These are phyloP conservation scores for Bombus superbus DNA, from an alignment of 1,140 invertebrate species.

Conservation along the genomic window DNA sequence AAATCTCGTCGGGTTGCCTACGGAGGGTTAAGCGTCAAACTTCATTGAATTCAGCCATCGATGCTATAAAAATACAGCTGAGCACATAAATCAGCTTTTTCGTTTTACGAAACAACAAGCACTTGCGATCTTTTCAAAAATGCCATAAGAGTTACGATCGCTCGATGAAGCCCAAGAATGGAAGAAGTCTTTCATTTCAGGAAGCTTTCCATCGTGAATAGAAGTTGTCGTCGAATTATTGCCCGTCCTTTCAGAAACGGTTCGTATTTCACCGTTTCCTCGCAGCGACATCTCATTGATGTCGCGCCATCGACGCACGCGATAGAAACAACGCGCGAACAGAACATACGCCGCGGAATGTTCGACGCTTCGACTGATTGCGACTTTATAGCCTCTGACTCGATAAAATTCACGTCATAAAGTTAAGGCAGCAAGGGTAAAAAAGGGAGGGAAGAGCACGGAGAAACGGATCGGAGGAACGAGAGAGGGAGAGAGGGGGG, in stretches of 20 bases:
- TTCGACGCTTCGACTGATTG: slow-evolving; percentile 43
- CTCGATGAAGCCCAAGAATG: not conserved
- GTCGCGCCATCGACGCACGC: not conserved
- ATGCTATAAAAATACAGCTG: not conserved
- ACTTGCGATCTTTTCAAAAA: not conserved
- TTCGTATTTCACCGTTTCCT: slow-evolving; percentile 3
- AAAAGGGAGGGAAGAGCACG: not conserved
- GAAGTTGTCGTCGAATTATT: slow-evolving; percentile 29
- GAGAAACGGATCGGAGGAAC: too few relatives aligned
- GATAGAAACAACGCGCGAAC: too few relatives aligned
- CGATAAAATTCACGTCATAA: slow-evolving; percentile 50
- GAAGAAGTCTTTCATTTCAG: not conserved
- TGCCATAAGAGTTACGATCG: not conserved
- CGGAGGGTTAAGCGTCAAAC: not conserved
- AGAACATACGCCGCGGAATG: not conserved
- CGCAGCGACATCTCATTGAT: not conserved
- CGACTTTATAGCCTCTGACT: slow-evolving; percentile 39
- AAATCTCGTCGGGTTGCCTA: not conserved
- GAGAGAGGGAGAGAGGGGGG: not conserved
- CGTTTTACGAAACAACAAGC: slow-evolving; percentile 2
- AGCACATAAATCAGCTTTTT: not conserved
- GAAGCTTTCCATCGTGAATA: slow-evolving; percentile 22
- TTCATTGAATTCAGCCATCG: not conserved
- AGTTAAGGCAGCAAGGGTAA: slow-evolving; percentile 14
- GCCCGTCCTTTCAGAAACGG: not conserved